Conservation (phyloP, 2,797 vertebrate species). For the Chanos chanos region DNA sequence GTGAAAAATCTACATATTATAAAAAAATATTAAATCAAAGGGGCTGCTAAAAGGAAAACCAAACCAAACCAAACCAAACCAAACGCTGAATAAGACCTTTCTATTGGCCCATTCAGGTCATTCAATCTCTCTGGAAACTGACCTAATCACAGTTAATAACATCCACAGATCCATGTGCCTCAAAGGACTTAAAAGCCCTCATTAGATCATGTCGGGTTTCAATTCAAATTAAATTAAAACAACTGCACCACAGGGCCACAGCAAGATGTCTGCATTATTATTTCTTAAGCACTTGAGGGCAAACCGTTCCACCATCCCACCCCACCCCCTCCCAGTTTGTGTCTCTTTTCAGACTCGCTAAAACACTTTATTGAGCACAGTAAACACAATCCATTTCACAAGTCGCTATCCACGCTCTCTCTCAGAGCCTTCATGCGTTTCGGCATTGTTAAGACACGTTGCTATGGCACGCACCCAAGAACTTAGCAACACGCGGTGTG, state of each 20-base stretch:
- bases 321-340: too few species aligned
- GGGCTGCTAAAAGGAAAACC: not conserved
- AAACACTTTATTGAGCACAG: conserved; percentile 17
- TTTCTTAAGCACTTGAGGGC: conserved; percentile 7
- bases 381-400: conserved; percentile 38
- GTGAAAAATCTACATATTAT: not conserved
- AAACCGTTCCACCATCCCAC: too few species aligned
- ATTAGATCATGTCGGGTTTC: conserved; percentile 9
- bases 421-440: conserved; percentile 37
- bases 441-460: conserved; percentile 46
- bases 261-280: conserved; percentile 8
- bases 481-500: conserved; percentile 41
- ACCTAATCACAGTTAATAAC: not conserved
- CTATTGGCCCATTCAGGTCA: too few species aligned
- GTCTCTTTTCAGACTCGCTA: conserved; percentile 5
- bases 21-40: not conserved
- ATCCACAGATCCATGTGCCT: not conserved
- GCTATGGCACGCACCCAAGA: conserved; percentile 42
- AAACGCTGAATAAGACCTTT: too few species aligned
- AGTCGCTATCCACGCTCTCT: conserved; percentile 19
- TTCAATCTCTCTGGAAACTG: conserved; percentile 3
- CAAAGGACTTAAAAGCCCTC: conserved; percentile 9
- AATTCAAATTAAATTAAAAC: conserved; percentile 19
- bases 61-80: too few species aligned
- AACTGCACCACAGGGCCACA: not conserved